Evolutionary conservation across 2,113 vertebrate species (phyloP).

Genomic region (Cromileptes altivelis): DNA sequence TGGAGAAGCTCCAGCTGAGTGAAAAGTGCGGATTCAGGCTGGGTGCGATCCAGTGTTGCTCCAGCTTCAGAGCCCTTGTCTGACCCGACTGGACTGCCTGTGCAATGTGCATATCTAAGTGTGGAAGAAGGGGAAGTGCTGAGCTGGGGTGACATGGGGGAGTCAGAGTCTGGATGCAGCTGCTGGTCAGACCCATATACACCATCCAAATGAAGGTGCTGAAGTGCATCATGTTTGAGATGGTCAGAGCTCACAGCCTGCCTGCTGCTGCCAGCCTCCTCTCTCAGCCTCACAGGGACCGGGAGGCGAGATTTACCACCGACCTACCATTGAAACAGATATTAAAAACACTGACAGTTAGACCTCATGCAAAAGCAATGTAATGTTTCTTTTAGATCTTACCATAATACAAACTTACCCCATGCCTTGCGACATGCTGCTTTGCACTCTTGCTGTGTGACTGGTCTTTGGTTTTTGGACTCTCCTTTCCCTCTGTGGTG

Average conservation of each 20-base stretch:
- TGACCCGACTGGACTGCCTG: constrained; percentile 32
- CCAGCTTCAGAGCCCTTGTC: constrained; percentile 38
- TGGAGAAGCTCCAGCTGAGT: constrained; percentile 84
- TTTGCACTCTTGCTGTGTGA: constrained; percentile 48
- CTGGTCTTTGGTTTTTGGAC: constrained; percentile 18
- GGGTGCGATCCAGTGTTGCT: constrained; percentile 19
- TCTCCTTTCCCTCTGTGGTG: constrained; percentile 65
- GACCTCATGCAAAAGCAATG: background rate
- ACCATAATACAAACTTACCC: constrained; percentile 46
- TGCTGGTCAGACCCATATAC: constrained; percentile 42
- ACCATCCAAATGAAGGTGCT: constrained; percentile 26
- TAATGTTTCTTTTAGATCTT: background rate
- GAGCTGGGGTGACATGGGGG: constrained; percentile 14
- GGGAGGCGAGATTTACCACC: constrained; percentile 89
- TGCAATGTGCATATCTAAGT: background rate
- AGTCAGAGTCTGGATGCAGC: constrained; percentile 16
- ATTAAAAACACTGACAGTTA: constrained; percentile 16
- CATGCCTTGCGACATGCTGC: constrained; percentile 33
- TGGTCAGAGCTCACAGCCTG: constrained; percentile 42
- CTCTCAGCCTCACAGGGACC: constrained; percentile 80
- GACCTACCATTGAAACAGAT: constrained; percentile 72
- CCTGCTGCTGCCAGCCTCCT: constrained; percentile 45
- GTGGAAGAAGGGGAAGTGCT: constrained; percentile 51
- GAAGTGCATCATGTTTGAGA: constrained; percentile 33
- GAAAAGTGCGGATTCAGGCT: constrained; percentile 54